Evolutionary conservation across 2,797 vertebrate species (phyloP).

Genomic region (Lepilemur ruficaudatus): DNA sequence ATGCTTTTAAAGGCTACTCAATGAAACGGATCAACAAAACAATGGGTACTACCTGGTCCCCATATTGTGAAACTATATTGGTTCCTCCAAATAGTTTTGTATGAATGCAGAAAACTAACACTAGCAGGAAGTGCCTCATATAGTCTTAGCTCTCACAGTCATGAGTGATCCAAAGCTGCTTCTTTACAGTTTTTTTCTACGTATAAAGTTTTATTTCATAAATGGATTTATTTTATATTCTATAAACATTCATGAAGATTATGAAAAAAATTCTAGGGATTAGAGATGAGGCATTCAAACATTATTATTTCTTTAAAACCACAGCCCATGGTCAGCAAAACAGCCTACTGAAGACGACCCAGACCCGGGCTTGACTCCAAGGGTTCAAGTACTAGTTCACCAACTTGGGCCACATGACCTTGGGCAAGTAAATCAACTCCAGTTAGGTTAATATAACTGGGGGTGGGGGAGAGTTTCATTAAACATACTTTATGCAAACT

Average conservation of each 20-base stretch:
- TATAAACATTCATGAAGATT: not conserved
- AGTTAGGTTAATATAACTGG: not conserved
- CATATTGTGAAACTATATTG: not conserved
- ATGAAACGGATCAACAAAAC: not conserved
- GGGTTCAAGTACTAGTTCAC: not conserved
- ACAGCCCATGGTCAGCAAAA: not conserved
- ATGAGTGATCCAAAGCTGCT: not conserved
- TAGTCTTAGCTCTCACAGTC: not conserved
- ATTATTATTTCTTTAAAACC: slow-evolving; percentile 19
- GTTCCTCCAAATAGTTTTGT: not conserved
- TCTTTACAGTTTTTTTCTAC: not conserved
- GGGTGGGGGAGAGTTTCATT: not conserved
- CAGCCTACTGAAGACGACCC: not conserved
- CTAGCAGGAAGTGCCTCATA: not conserved
- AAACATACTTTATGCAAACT: not conserved
- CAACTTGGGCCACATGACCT: not conserved
- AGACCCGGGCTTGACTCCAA: not conserved
- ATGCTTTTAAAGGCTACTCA: not conserved
- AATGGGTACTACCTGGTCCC: not conserved
- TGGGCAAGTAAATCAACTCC: not conserved
- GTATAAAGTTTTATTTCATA: not conserved
- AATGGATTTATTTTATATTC: not conserved
- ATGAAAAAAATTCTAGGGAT: not conserved
- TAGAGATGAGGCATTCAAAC: not conserved
- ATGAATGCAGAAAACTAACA: not conserved